Evolutionary conservation across 2,797 vertebrate genomes (phyloP), one percentile per base, ranked within the genome.

Genomic region (Crossoptilon crossoptilon): DNA sequence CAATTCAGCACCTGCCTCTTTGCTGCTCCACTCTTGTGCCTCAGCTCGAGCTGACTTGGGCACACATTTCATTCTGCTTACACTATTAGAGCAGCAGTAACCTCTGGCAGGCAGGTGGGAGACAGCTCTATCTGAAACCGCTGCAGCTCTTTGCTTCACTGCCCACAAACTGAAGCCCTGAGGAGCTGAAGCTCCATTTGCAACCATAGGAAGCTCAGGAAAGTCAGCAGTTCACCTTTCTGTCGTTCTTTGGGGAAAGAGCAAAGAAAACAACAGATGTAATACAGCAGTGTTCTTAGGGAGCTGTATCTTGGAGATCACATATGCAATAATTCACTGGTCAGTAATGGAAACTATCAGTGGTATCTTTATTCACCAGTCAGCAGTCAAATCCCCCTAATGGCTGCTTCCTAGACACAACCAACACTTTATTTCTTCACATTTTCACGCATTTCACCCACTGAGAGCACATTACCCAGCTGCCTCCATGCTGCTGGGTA

Each of bases 21-120:
- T 44, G 46, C 77, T 84, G 60, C 91, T 90, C 85, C 88, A 87
- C 67, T 33, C 73, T 44, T 11, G 17, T 73, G 60, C 60, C 58
- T 79, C 74, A 73, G 37, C 71, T 82, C 6, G 24, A 90, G 80
- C 83, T 83, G 91, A 82, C 18, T 69, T 1, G 60, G 82, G 75
- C 69, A 68, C 75, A 43, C 91, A 59, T 59, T 78, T 91, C 63
- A 71, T 70, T 62, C 43, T 76, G 83, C 83, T 74, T 88, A 82
- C 88, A 64, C 88, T 84, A 29, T 90, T 39, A 73, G 77, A 84
- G 85, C 74, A 68, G 80, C 77, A 55, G 80, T 91, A 94, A 94
- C 95, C 93, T 94, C 94, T 94, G 93, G 91, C 96, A 94, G 91
- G 74, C 90, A 73, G 91, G 94, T 94, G 94, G 95, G 86, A 95